Evolutionary conservation across 92 coral and sea anemone genomes (phyloP), one percentile per base, ranked within the genome.

Genomic region (Epizoanthus illoricatus): DNA sequence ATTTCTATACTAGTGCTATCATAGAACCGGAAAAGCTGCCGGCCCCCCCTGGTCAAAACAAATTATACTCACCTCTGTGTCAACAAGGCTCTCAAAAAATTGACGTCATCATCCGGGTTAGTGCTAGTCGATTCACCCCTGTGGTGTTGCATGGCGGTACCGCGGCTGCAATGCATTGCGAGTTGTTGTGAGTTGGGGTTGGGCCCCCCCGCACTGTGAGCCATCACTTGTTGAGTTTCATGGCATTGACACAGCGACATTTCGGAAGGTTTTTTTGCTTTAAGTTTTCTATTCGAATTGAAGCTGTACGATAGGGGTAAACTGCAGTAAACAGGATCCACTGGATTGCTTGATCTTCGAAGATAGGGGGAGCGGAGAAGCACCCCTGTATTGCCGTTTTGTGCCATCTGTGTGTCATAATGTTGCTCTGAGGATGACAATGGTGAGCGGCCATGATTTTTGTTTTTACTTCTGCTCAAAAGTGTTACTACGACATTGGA

Each of bases 391-490:
- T 52, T 80, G 76, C 92, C 91, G 90, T 91, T 93, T 93, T 93
- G 90, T 88, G 92, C 85, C 89, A 94, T 93, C 91, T 92, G 97
- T 93, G 94, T 93, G 90, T 91, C 97, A 93, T 93, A 93, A 92
- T 93, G 90, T 88, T 90, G 94, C 91, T 88, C 91, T 93, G 94
- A 92, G 91, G 89, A 97, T 94, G 99, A 97, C 97, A 97, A 97
- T 97, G 99, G 99, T 97, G 94, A 97, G 98, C 98, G 92, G 99
- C 99, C 98, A 97, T 97, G 99, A 97, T 97, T 97, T 95, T 97
- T 97, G 98, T 93, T 97, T 95, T 91, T 90, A 90, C 91, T 91
- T 92, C 92, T 93, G 97, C 94, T 92, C 89, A 79, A 93, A 93
- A 87, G 87, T 91, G 88, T 89, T 89, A 88, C 89, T 89, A 85